Conservation (phyloP, 2,797 vertebrate species). For the Neomorphus geoffroyi region DNA sequence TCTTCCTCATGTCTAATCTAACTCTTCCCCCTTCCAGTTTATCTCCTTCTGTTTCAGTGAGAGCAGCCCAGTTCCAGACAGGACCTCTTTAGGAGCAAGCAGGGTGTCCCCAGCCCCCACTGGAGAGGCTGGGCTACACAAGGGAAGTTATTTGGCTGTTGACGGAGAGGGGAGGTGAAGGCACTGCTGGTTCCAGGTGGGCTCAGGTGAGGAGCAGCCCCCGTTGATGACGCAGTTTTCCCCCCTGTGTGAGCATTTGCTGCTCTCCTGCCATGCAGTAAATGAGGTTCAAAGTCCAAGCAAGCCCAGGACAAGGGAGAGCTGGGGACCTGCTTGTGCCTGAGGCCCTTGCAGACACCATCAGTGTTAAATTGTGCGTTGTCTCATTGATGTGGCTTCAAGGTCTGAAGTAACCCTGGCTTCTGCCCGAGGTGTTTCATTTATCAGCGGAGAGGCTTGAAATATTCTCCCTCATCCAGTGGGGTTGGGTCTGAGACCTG, state of each 20-base stretch:
- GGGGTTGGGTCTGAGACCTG: neutral
- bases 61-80: neutral
- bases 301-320: neutral
- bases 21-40: too few relatives aligned
- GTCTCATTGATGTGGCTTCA: neutral
- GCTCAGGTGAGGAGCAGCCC: neutral
- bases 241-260: too few relatives aligned
- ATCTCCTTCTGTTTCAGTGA: neutral
- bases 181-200: neutral
- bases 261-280: neutral
- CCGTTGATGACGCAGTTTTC: neutral
- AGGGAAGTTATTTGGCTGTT: neutral
- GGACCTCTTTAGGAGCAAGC: neutral
- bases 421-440: neutral
- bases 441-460: neutral
- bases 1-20: too few relatives aligned
- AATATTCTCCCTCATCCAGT: fast-evolving
- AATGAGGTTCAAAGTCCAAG: neutral
- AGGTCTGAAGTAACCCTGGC: neutral
- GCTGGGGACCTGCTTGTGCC: neutral
- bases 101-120: neutral
- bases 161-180: neutral
- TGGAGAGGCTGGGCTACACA: neutral
- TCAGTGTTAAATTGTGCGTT: neutral
- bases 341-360: neutral